Evolutionary conservation across 2,888 invertebrate genomes (phyloP), one percentile per base, ranked within the genome.

Genomic region (Piscicola geometra): DNA sequence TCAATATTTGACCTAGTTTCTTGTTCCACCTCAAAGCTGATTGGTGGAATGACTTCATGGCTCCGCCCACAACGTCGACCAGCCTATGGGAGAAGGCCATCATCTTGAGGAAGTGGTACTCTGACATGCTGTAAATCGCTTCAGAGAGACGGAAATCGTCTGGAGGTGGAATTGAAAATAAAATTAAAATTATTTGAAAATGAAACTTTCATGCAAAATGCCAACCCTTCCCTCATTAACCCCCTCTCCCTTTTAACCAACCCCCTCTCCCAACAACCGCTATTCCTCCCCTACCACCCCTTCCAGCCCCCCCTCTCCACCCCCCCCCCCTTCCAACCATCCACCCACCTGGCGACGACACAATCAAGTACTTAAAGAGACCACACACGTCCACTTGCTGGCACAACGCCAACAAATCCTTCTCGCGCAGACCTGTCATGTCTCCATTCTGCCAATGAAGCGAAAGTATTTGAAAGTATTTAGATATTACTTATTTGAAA

Each of bases 71-170:
- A 33, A 91, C 85, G 78, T 88, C 87, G 1, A 91, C 85, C 32
- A 92, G 82, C 76, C 89, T 88, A 0, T 90, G 89, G 35, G 89
- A 88, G 83, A 92, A 91, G 0, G 91, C 90, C 78, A 92, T 88
- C 60, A 91, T 86, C 78, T 89, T 87, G 68, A 91, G 83, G 81
- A 92, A 87, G 80, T 89, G 89, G 78, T 89, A 87, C 71, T 90
- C 89, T 3, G 60, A 56, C 60, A 21, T 56, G 60, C n/a, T 5
- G 3, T 5, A 15, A 21, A 88, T 89, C 33, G 90, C 87, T 64
- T 83, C 64, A 0, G 47, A 25, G 9, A 78, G 68, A 60, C 67
- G 50, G 30, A 71, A 77, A 0, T 52, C 25, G 25, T 75, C 73
- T 41, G 60, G 41, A n/a, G n/a, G n/a, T n/a, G n/a, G n/a, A n/a